Conservation (phyloP, 2,888 invertebrate genomes). For the Neria commutata region DNA sequence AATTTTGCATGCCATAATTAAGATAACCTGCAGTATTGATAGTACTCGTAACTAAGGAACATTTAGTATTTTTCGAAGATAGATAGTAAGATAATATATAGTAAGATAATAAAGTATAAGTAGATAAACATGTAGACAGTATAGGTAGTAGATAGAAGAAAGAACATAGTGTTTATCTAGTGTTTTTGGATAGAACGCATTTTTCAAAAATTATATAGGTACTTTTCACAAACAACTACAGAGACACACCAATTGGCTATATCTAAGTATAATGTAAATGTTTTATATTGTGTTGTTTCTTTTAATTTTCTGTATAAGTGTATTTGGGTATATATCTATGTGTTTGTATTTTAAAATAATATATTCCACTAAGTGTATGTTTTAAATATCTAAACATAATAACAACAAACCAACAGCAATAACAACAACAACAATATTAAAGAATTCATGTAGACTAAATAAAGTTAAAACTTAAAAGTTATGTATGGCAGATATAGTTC, state of each 20-base stretch:
- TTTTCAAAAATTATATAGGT: too few species aligned
- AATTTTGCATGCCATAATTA: conserved; percentile 5
- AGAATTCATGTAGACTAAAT: neutral
- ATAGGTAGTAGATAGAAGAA: neutral
- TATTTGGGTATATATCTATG: neutral
- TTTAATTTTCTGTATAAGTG: neutral
- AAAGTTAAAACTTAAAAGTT: neutral
- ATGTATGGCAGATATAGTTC: neutral
- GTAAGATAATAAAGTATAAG: too few species aligned
- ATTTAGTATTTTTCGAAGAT: too few species aligned
- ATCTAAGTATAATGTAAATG: neutral
- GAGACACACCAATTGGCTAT: neutral
- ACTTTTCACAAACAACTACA: neutral
- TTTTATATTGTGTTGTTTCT: neutral
- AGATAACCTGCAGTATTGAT: too few species aligned
- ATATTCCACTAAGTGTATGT: neutral
- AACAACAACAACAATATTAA: conserved; percentile 31
- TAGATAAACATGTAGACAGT: too few species aligned
- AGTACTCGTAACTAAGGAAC: too few species aligned
- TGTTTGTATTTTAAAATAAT: neutral
- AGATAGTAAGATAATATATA: too few species aligned
- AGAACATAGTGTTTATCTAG: too few species aligned
- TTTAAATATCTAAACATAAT: conserved; percentile 10
- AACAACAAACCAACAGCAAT: conserved; percentile 29
- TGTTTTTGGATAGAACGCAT: too few species aligned